Base-by-base conservation (phyloP, 2,113 vertebrate species). In the Pollimyrus isidori region DNA sequence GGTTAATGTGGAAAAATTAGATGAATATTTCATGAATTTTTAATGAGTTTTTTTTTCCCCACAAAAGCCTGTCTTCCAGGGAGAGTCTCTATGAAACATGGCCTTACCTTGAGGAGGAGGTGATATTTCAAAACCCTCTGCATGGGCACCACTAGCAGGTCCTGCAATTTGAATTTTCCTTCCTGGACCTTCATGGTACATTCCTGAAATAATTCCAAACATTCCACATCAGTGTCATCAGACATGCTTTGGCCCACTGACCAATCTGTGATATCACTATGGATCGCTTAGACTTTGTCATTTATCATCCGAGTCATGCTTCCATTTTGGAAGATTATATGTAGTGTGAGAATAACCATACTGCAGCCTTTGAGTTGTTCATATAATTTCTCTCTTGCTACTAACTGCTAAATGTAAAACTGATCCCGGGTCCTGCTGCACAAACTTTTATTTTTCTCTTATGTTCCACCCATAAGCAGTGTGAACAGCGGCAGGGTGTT, bases 71-170 rank as follows among this genome's bases (percentile, higher is more conserved):
- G 0, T 13, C 17, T 35, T 52, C 85, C 23, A 19, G 26, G 17
- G 26, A 23, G 62, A 30, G 62, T 69, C 62, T 50, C 85, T 7
- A n/a, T 3, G 30, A n/a, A 46, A 9, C 19, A 9, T 52, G 30
- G 35, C 73, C 90, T 87, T 93, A 99, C 98, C 96, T 99, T 99
- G 56, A 99, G 94, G 52, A 99, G 95, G 53, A 99, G 96, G 90
- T 99, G 98, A 50, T 99, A 99, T 91, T 99, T 99, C 69, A 99
- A 93, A 56, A 99, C 98, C 90, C 98, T 96, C 87, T 99, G 98
- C 98, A 99, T 98, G 84, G 98, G 98, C n/a, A 99, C 97, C 91
- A 99, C 98, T 91, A 99, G 93, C 88, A 99, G 96, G 90, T 99
- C 98, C 90, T 99, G 98, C 92, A 99, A 93, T 91, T 98, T 98